phyloP scores from a whole-genome alignment of 2,888 invertebrate species.

The Parapristionchus giblindavisi region DNA sequence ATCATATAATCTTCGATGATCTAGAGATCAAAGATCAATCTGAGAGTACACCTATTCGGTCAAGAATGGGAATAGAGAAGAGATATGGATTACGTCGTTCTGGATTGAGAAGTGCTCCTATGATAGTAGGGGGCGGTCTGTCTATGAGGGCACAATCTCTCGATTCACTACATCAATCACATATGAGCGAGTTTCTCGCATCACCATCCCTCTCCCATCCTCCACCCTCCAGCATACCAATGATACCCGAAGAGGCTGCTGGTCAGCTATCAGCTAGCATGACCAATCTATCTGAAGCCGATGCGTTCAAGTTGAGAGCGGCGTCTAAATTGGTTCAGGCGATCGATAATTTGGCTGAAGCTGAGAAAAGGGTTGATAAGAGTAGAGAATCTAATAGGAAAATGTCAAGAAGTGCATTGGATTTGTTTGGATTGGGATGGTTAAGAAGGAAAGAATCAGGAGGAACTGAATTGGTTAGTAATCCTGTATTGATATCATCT shows the following conservation, averaged over 20 bases:
- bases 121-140: slow-evolving; percentile 22
- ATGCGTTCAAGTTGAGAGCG: slow-evolving; percentile 57
- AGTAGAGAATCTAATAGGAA: slow-evolving; percentile 40
- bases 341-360: slow-evolving; percentile 50
- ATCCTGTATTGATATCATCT: slow-evolving; percentile 54
- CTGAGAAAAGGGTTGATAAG: background rate
- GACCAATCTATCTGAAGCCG: slow-evolving; percentile 45
- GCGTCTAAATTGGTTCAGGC: slow-evolving; percentile 53
- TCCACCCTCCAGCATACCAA: background rate
- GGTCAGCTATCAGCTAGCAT: background rate
- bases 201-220: slow-evolving; percentile 25
- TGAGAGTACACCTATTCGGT: background rate
- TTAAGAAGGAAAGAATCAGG: slow-evolving; percentile 5
- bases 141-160: slow-evolving; percentile 20
- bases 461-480: slow-evolving; percentile 43
- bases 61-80: background rate
- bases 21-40: background rate
- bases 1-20: slow-evolving; percentile 2
- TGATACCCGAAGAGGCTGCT: slow-evolving; percentile 6
- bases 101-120: slow-evolving; percentile 15
- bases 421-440: slow-evolving; percentile 34
- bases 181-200: slow-evolving; percentile 31
- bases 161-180: slow-evolving; percentile 20
- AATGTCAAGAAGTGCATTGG: slow-evolving; percentile 38
- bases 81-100: background rate